A percentile compares a stretch with the other conserved stretches of the same genome.
phyloP scores from a whole-genome alignment of 2,888 invertebrate genomes.

The Hyalella azteca region DNA sequence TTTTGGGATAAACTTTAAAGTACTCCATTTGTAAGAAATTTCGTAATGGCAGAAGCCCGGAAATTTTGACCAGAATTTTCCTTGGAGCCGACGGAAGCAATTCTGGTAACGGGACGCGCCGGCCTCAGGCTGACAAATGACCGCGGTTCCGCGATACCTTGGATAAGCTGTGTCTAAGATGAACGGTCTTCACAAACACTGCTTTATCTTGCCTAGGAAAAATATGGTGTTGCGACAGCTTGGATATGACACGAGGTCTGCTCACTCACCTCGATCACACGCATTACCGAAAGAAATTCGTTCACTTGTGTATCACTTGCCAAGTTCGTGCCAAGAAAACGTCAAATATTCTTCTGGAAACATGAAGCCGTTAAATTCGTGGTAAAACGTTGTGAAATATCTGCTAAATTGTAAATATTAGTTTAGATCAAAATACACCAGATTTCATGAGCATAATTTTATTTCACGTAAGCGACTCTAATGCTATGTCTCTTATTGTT shows the following conservation, averaged over 20 bases:
- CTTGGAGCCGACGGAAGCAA: conserved; percentile 20
- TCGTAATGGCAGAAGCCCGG: conserved; percentile 17
- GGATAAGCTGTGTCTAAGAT: conserved; percentile 32
- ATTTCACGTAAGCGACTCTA: too few species aligned
- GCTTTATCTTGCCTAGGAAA: conserved; percentile 23
- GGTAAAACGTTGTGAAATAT: too few species aligned
- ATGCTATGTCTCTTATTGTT: too few species aligned
- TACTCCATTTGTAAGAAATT: conserved; percentile 19
- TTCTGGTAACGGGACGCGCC: conserved; percentile 27
- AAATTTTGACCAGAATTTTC: conserved; percentile 28
- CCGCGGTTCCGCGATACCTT: conserved; percentile 31
- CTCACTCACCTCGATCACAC: neutral
- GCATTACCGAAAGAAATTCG: neutral
- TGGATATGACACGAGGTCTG: neutral
- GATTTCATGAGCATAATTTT: too few species aligned
- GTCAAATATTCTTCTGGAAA: too few species aligned
- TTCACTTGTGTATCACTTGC: neutral
- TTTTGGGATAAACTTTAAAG: conserved; percentile 5
- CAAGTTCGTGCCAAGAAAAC: too few species aligned
- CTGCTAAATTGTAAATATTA: too few species aligned
- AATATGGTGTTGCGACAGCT: conserved; percentile 14
- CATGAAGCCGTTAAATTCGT: too few species aligned
- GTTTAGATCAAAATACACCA: too few species aligned
- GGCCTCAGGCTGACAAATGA: conserved; percentile 33
- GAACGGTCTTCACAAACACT: conserved; percentile 34